Conservation (phyloP, 1,140 invertebrate species). For the Chrysoperla carnea region DNA sequence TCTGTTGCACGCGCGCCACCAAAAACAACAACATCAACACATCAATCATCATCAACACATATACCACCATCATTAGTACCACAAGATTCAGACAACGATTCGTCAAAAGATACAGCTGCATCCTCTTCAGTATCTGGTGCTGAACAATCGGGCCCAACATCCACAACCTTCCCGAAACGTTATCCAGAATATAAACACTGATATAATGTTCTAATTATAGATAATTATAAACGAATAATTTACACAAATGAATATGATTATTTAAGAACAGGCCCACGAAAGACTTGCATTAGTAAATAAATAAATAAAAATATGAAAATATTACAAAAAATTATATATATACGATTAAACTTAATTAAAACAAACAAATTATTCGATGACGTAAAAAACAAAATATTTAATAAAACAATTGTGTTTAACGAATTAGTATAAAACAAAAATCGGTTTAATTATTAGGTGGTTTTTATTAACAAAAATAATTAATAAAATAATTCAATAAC, state of each 20-base stretch:
- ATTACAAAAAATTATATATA: background rate
- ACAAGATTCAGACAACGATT: slow-evolving; percentile 11
- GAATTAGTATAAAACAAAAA: too few species aligned
- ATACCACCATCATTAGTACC: slow-evolving; percentile 14
- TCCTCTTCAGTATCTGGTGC: slow-evolving; percentile 16
- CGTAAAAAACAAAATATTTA: too few species aligned
- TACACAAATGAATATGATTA: background rate
- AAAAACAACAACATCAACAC: background rate
- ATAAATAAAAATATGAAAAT: background rate
- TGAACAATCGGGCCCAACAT: slow-evolving; percentile 9
- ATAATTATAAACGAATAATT: background rate
- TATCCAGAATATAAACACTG: slow-evolving; percentile 43
- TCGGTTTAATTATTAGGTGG: too few species aligned
- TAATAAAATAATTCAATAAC: too few species aligned
- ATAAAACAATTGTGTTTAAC: too few species aligned
- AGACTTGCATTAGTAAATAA: background rate
- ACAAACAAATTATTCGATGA: too few species aligned
- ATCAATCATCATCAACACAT: slow-evolving; percentile 6
- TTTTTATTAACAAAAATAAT: too few species aligned
- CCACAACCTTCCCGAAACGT: slow-evolving; percentile 22
- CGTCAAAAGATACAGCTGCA: slow-evolving; percentile 12
- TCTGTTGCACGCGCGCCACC: background rate
- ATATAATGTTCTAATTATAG: slow-evolving; percentile 14
- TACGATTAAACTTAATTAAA: background rate
- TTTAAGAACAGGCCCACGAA: background rate